These are phyloP conservation scores for Corella eumyota DNA, from an alignment of 23 tunicate species.

Conservation along the genomic window DNA sequence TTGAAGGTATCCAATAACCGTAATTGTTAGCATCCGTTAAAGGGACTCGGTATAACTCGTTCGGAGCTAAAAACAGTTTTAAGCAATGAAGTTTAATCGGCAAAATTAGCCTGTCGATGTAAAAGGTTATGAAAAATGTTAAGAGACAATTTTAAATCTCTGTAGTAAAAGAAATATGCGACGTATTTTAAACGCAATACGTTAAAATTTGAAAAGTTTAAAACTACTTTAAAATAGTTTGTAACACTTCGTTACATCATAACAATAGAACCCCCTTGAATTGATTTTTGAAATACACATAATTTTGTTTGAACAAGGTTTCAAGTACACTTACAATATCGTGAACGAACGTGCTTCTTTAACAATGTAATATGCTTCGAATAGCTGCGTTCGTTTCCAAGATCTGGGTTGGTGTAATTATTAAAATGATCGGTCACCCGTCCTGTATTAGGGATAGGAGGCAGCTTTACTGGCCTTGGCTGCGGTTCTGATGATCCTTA, in stretches of 20 bases:
- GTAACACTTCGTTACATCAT: too few species aligned
- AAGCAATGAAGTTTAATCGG: too few species aligned
- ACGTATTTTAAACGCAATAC: too few species aligned
- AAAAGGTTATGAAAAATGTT: too few species aligned
- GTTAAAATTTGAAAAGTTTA: too few species aligned
- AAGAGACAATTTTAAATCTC: too few species aligned
- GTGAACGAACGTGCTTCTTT: conserved; percentile 71
- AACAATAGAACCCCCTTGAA: too few species aligned
- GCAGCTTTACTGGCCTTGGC: conserved; percentile 19
- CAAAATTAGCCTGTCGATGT: too few species aligned
- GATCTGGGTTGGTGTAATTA: conserved; percentile 63
- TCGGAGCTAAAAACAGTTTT: conserved; percentile 40
- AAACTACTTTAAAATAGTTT: too few species aligned
- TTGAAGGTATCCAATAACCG: conserved; percentile 63
- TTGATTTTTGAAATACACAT: too few species aligned
- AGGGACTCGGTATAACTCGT: conserved; percentile 44
- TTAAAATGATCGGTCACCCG: conserved; percentile 63
- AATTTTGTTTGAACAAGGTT: too few species aligned
- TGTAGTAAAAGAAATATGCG: too few species aligned
- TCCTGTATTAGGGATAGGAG: conserved; percentile 68
- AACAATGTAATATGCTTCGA: conserved; percentile 71
- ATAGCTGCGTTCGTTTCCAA: conserved; percentile 75
- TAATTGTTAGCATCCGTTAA: conserved; percentile 63
- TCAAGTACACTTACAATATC: conserved; percentile 48
- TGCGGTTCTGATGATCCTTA: conserved; percentile 53